These are phyloP conservation scores for Serripes groenlandicus DNA, from an alignment of 2,888 invertebrate genomes.

Conservation along the genomic window DNA sequence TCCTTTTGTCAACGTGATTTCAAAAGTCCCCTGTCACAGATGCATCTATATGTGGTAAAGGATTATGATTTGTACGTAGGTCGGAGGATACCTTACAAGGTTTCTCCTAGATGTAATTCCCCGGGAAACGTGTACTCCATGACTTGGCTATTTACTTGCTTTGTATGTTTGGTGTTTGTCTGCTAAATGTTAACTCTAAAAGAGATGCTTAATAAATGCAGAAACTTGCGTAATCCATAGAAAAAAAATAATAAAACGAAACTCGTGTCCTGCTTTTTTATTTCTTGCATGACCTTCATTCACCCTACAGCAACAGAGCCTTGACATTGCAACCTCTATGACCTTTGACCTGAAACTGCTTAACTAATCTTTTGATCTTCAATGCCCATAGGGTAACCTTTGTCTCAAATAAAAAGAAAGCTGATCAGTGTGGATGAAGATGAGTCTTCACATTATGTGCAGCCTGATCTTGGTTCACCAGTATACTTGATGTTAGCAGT, in stretches of 20 bases:
- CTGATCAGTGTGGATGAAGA: neutral
- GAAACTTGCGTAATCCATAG: slow-evolving; percentile 59
- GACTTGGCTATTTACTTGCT: slow-evolving; percentile 27
- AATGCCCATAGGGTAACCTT: neutral
- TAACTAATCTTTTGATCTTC: no score
- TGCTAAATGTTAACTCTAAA: slow-evolving; percentile 64
- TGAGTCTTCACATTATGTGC: neutral
- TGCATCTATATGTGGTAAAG: no score
- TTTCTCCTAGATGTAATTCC: no score
- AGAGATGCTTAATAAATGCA: slow-evolving; percentile 68
- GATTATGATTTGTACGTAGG: no score
- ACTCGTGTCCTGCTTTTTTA: slow-evolving; percentile 53
- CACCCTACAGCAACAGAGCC: slow-evolving; percentile 6
- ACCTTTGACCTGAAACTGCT: slow-evolving; percentile 12
- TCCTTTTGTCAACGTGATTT: no score
- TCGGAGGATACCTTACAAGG: no score
- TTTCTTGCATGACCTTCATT: slow-evolving; percentile 64
- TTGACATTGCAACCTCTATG: slow-evolving; percentile 1
- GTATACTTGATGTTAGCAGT: no score
- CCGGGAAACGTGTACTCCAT: no score
- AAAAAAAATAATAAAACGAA: slow-evolving; percentile 34
- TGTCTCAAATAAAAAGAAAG: neutral
- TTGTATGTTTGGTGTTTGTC: slow-evolving; percentile 39
- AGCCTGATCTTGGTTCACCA: neutral
- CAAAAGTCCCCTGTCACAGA: no score